Conservation (phyloP, 2,797 vertebrate genomes). For the Danio kyathit region DNA sequence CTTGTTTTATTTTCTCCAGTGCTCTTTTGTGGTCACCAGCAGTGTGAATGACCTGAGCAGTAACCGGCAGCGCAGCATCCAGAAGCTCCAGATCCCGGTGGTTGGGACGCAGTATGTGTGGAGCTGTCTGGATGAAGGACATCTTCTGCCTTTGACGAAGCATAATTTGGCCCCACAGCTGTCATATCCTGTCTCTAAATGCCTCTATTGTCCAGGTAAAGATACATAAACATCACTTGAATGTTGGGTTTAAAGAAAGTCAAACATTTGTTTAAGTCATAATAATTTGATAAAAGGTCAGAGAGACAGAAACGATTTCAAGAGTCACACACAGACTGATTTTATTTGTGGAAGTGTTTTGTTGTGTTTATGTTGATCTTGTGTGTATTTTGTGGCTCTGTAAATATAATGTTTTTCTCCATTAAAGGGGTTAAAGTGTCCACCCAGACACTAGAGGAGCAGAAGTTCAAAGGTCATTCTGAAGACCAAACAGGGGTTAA, state of each 20-base stretch:
- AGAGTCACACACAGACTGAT: too few relatives aligned
- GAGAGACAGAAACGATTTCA: too few relatives aligned
- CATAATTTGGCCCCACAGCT: constrained; percentile 62
- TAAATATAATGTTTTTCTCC: too few relatives aligned
- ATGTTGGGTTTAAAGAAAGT: too few relatives aligned
- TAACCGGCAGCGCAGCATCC: constrained; percentile 73
- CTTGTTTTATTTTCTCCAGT: constrained; percentile 71
- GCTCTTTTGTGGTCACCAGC: constrained; percentile 81
- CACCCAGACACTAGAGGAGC: not conserved
- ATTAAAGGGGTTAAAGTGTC: constrained; percentile 27
- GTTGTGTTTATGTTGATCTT: too few relatives aligned
- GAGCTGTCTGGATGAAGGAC: constrained; percentile 75
- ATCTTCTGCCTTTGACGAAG: constrained; percentile 71
- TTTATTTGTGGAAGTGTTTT: too few relatives aligned
- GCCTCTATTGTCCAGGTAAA: constrained; percentile 52
- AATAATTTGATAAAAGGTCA: too few relatives aligned
- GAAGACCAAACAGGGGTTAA: not conserved
- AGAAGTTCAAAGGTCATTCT: not conserved
- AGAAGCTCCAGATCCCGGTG: constrained; percentile 76
- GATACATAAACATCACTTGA: too few relatives aligned
- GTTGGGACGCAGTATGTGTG: constrained; percentile 79
- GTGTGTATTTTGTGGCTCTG: too few relatives aligned
- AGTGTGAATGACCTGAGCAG: constrained; percentile 74
- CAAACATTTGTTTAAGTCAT: too few relatives aligned
- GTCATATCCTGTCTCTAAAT: not conserved